phyloP scores from a whole-genome alignment of 2,888 invertebrate species.

The Tenthredo mesomela region DNA sequence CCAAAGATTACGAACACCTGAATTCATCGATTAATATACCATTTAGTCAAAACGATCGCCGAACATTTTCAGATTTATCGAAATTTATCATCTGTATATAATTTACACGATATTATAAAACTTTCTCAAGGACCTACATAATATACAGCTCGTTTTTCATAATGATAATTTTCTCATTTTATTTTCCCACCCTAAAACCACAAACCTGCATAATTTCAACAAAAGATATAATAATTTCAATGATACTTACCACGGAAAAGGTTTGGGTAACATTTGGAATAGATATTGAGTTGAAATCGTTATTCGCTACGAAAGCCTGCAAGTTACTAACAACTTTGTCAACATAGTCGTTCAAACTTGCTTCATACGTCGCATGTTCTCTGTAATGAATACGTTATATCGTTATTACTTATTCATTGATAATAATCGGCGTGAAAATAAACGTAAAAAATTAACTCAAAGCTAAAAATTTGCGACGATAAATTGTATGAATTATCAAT shows the following conservation, averaged over 20 bases:
- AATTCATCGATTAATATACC: not conserved
- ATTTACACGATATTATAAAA: not conserved
- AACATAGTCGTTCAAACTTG: conserved; percentile 15
- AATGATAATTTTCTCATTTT: not conserved
- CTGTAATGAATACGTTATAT: conserved; percentile 1
- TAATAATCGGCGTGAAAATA: not conserved
- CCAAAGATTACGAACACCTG: conserved; percentile 29
- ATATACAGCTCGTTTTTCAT: not conserved
- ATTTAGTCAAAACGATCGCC: not conserved
- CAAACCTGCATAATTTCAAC: not conserved
- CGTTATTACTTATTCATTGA: not conserved
- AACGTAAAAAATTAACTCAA: not conserved
- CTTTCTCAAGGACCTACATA: not conserved
- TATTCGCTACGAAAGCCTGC: not conserved
- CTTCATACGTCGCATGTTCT: not conserved
- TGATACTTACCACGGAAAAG: conserved; percentile 29
- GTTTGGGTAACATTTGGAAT: conserved; percentile 26
- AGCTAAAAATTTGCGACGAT: not conserved
- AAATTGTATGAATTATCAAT: too few relatives aligned
- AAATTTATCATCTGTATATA: not conserved
- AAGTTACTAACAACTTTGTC: not conserved
- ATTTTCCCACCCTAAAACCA: not conserved
- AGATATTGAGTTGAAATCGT: not conserved
- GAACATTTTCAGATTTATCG: not conserved
- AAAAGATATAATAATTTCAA: not conserved